Evolutionary conservation across 2,113 vertebrate genomes (phyloP), one percentile per base, ranked within the genome.

Genomic region (Platichthys flesus): DNA sequence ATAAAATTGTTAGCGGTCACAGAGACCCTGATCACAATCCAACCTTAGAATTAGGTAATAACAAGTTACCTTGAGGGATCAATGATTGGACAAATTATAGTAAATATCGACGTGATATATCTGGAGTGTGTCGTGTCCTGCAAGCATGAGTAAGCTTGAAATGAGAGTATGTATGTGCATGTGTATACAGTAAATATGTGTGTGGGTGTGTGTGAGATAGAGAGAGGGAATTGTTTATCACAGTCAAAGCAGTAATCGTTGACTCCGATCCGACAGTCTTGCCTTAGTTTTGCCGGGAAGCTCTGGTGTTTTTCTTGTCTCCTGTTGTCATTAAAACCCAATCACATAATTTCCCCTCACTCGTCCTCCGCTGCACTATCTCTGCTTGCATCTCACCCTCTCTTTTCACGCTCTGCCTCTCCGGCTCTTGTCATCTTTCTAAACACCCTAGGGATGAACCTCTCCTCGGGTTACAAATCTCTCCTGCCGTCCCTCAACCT

Each of bases 381-480:
- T 82, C 52, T 10, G 21, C 79, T 57, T 31, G 66, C 63, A 81
- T 86, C 80, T 67, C 31, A 31, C 31, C 31, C 31, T 31, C 63
- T 69, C 66, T 55, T 70, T 79, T 76, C 37, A 82, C 1, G 60
- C 85, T 68, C 82, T 54, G 13, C 83, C 83, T 83, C 81, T 35
- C 61, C 35, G 31, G 72, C 55, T 65, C 78, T 42, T 56, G 69
- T 78, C 68, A 54, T 76, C 55, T 80, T 71, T 79, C 65, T 69
- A 75, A 90, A 83, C 73, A 78, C 85, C 81, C 77, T 3, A 9
- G 73, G 76, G 88, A 88, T 57, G 58, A 71, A 68, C 67, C 64
- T 66, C 79, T 84, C 47, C 87, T 92, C 82, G 0, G 76, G 77
- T 92, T 90, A 78, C 87, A 81, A 79, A 83, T 75, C 58, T 68